Base-by-base conservation (phyloP, 2,888 invertebrate species). In the Cyaniris semiargus region DNA sequence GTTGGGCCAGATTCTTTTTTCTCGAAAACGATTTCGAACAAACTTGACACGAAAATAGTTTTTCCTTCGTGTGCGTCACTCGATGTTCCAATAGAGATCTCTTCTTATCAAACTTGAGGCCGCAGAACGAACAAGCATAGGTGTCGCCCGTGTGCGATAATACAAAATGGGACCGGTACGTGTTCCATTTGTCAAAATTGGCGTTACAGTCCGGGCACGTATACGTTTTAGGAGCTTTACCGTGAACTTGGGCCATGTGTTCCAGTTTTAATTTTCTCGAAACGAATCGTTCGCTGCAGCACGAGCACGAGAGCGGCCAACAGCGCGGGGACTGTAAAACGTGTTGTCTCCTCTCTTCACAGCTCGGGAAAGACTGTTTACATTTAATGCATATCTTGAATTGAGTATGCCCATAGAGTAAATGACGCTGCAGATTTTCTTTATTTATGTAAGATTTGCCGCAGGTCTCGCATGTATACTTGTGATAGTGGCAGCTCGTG, bases 1-100 rank as follows among this genome's bases (percentile, higher is more conserved):
- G 92, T 78, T 89, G 88, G 1, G 82, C 83, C 34, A 93, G 79
- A 1, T 87, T 88, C n/a, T 88, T 88, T 80, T 90, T 90, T 27
- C 90, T 84, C 1, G 87, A 85, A 80, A 92, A 93, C 0, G 84
- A 82, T 77, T 94, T 94, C 0, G 88, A 82, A 78, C 95, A 95
- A 0, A 91, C 86, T n/a, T 86, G 84, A 79, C 95, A 95, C 18
- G 87, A 83, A 78, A 90, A 94, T 0, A 89, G 85, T 79, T 92
- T 94, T 76, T 90, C 90, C 10, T 90, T 91, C 0, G 93, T 92
- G 81, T 95, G 95, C 0, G 88, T 88, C 1, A 93, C 86, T 84
- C 89, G 85, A 79, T 95, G 95, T 18, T 90, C 89, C 10, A 90
- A 87, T n/a, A 95, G 82, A 76, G 85, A 86, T 21, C 91, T 87